Evolutionary conservation across 2,797 vertebrate species (phyloP), one percentile per base, ranked within the genome.

Genomic region (Cichlasoma orientale): DNA sequence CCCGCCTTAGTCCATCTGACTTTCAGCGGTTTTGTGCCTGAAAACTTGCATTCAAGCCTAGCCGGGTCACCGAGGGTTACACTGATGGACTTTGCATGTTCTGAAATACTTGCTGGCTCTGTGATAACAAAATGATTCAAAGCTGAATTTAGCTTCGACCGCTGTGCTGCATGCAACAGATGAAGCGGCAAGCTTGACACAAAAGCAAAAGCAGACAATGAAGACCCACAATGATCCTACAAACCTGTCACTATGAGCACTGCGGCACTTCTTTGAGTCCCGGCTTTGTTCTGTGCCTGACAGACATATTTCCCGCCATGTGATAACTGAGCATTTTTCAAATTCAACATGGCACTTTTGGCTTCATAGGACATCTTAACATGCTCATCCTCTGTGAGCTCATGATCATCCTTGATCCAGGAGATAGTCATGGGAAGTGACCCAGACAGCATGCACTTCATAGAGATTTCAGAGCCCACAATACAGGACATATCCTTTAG

Each of bases 221-320:
- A 13, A 80, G 19, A 78, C 7, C 10, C 33, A 86, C 23, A 74
- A 38, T 89, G 29, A n/a, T 76, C 53, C 54, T 71, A 98, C 98
- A 85, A 95, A 99, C 97, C 98, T 98, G 97, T 98, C 3, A 99
- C 97, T 72, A 93, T 90, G 71, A 99, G 94, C 47, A 96, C 55
- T 10, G 97, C 97, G 73, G 94, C 95, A 89, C 97, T 98, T 83
- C 96, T 96, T 88, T 98, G 97, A 92, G 96, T 95, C 80, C 98
- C 98, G 1, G 97, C 97, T 88, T 97, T 96, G 52, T 99, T 99
- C 94, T 97, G 97, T 63, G 96, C 98, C 88, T 97, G 95, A 93
- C 98, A 99, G 55, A 96, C 94, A 73, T 99, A 99, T 88, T 97
- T 99, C 70, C 98, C 98, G 57, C 94, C 94, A n/a, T 98, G 96